phyloP scores from a whole-genome alignment of 1,140 invertebrate genomes.

The Drosophila sproati region DNA sequence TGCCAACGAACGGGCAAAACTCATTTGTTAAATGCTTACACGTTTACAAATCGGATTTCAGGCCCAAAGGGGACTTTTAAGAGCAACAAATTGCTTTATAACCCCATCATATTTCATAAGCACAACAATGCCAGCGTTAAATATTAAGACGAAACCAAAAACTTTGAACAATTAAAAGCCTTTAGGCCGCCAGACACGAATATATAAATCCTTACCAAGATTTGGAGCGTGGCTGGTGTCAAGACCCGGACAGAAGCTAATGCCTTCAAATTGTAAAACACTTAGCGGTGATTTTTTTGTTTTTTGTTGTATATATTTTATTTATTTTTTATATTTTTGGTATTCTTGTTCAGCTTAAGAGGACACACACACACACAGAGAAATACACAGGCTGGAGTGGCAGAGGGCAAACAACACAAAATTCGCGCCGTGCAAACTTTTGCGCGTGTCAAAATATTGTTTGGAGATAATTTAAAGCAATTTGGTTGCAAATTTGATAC shows the following conservation, averaged over 20 bases:
- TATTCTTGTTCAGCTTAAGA: slow-evolving; percentile 30
- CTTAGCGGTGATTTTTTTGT: slow-evolving; percentile 76
- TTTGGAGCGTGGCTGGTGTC: slow-evolving; percentile 39
- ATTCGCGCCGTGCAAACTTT: slow-evolving; percentile 49
- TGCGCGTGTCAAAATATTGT: slow-evolving; percentile 66
- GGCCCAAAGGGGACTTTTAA: background rate
- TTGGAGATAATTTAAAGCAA: slow-evolving; percentile 76
- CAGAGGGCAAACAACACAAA: slow-evolving; percentile 23
- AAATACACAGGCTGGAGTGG: background rate
- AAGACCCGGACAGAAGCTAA: slow-evolving; percentile 48
- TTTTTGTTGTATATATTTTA: too few relatives aligned
- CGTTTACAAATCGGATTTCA: background rate
- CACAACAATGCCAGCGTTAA: slow-evolving; percentile 5
- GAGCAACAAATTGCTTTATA: slow-evolving; percentile 5
- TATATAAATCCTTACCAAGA: slow-evolving; percentile 62
- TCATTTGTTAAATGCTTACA: slow-evolving; percentile 24
- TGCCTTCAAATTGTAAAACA: slow-evolving; percentile 79
- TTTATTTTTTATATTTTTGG: background rate
- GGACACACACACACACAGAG: slow-evolving; percentile 1
- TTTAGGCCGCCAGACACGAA: slow-evolving; percentile 17
- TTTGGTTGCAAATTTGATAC: slow-evolving; percentile 78
- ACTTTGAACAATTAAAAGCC: slow-evolving; percentile 43
- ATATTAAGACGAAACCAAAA: slow-evolving; percentile 18
- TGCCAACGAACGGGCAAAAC: slow-evolving; percentile 1
- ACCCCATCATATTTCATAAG: background rate